Evolutionary conservation across 2,797 vertebrate species (phyloP).

Genomic region (Loris lydekkerianus): DNA sequence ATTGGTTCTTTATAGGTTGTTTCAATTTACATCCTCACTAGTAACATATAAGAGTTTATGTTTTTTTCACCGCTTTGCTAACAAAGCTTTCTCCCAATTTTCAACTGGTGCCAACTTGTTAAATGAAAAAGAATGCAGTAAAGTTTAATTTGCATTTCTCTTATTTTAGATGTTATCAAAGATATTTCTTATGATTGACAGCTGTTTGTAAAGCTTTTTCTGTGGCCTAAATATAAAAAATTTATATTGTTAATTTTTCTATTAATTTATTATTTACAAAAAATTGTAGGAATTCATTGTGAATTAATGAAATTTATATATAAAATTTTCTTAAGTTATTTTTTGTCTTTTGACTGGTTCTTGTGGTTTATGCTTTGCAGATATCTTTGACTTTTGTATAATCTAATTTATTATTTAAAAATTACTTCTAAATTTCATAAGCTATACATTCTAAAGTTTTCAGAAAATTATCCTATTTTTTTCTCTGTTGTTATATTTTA

Average conservation of each 20-base stretch:
- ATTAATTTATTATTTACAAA: background rate
- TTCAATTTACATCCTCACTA: background rate
- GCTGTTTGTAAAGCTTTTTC: background rate
- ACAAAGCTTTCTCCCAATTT: constrained; percentile 26
- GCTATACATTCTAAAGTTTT: background rate
- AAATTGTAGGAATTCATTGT: constrained; percentile 1
- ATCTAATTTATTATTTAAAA: background rate
- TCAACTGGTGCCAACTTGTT: background rate
- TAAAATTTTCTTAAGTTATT: background rate
- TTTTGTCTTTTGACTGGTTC: constrained; percentile 42
- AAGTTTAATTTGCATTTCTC: constrained; percentile 52
- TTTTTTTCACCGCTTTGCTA: constrained; percentile 35
- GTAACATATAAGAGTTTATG: background rate
- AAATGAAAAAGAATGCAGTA: background rate
- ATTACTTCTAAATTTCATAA: constrained; percentile 34
- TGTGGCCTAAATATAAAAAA: background rate
- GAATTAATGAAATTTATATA: background rate
- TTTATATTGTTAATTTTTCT: background rate
- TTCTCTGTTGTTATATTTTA: background rate
- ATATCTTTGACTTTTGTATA: background rate
- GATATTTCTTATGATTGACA: background rate
- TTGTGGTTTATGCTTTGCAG: background rate
- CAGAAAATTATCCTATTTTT: background rate
- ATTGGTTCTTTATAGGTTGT: background rate
- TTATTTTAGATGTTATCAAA: background rate